Conservation (phyloP, 2,113 vertebrate genomes). For the Marmota monax region DNA sequence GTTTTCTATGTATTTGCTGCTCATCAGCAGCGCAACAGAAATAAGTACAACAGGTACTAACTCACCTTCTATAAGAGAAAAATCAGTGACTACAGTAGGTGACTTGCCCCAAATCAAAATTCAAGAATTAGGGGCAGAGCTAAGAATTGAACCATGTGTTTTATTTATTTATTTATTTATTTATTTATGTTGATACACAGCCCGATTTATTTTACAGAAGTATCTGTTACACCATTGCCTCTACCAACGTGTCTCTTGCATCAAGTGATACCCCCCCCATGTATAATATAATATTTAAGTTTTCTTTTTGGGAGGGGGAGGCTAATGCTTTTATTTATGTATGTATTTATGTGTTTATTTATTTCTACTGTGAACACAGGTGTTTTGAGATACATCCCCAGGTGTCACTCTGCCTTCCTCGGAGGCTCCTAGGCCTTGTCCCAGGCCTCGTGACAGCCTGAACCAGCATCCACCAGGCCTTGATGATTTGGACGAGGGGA, state of each 20-base stretch:
- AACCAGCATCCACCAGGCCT: neutral
- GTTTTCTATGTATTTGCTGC: slow-evolving; percentile 27
- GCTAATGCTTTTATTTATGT: no score
- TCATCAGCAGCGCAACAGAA: neutral
- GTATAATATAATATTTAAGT: no score
- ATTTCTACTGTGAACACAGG: neutral
- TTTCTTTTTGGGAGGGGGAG: no score
- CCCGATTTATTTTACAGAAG: no score
- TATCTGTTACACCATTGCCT: no score
- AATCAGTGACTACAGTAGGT: neutral
- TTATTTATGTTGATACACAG: neutral
- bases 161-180: no score
- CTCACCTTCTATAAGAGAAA: neutral
- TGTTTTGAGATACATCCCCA: neutral
- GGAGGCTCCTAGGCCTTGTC: neutral
- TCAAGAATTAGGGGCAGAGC: neutral
- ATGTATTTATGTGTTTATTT: no score
- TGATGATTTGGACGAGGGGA: neutral
- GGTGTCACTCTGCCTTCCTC: neutral
- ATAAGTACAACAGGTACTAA: neutral
- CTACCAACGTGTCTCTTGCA: no score
- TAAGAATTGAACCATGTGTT: neutral
- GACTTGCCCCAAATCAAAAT: neutral
- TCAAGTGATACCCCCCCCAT: no score
- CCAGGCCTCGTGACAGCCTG: neutral